Evolutionary conservation across 2,113 vertebrate genomes (phyloP), one percentile per base, ranked within the genome.

Genomic region (Oxyruncus cristatus): DNA sequence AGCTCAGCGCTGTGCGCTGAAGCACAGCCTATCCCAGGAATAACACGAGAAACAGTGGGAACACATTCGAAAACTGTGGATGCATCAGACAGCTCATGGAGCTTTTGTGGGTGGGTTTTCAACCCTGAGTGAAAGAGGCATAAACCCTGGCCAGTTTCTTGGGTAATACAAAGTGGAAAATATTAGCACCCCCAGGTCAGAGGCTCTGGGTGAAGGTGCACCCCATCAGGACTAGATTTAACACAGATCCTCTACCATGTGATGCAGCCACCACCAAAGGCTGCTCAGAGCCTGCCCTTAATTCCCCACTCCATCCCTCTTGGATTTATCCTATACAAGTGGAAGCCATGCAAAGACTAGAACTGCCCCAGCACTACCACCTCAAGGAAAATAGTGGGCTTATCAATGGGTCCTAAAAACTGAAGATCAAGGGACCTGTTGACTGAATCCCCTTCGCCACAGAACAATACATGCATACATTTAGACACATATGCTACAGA

Each of bases 401-500:
- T 82, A 65, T 14, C 39, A 83, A 58, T 5, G 12, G 13, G 14
- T 39, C 59, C 35, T 71, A 46, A 87, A 81, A 63, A 18, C 46
- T 47, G 35, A 74, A 89, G 8, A 58, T 50, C 42, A 28, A 77
- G 18, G 24, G 14, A 84, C 2, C 8, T 50, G 21, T 12, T 67
- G 26, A 21, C 5, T 46, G 37, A 59, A 30, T 58, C 20, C 20
- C 18, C 18, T 76, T 42, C 44, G 15, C 13, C 55, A 66, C 35
- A 80, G 85, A 84, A 24, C 5, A 81, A 41, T 10, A 46, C 1
- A 21, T 11, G 19, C 17, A 30, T 22, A 65, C 23, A 32, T 14
- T 35, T 3, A 24, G 28, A n/a, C 8, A 65, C 11, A 53, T 11
- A 12, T 0, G 0, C n/a, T 14, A 71, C 27, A 56, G 2, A 6